phyloP scores from a whole-genome alignment of 2,888 invertebrate species.

The Trypoxylon attenuatum region DNA sequence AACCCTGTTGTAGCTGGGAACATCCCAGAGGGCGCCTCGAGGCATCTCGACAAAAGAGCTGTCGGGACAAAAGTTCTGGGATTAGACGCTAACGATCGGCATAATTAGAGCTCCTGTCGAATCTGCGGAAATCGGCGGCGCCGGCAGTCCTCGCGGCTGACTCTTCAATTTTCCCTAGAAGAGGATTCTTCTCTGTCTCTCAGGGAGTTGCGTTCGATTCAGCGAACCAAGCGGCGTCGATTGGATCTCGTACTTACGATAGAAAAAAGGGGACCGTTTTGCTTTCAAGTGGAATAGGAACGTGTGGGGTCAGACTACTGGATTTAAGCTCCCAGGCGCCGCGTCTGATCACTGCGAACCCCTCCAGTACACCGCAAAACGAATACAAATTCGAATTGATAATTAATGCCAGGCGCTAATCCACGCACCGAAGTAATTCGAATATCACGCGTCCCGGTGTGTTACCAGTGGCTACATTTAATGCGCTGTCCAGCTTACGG shows the following conservation, averaged over 20 bases:
- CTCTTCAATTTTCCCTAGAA: slow-evolving; percentile 44
- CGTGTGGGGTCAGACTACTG: not conserved
- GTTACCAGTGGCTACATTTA: slow-evolving; percentile 13
- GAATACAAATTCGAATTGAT: slow-evolving; percentile 29
- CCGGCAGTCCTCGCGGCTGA: slow-evolving; percentile 25
- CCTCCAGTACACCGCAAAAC: not conserved
- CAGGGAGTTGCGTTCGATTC: slow-evolving; percentile 11
- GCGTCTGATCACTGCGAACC: not conserved
- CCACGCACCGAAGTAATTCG: slow-evolving; percentile 35
- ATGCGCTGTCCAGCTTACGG: slow-evolving; percentile 6
- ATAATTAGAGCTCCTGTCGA: slow-evolving; percentile 46
- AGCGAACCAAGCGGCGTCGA: slow-evolving; percentile 11
- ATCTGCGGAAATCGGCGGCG: slow-evolving; percentile 8
- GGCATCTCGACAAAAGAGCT: too few species aligned
- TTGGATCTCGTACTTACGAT: slow-evolving; percentile 26
- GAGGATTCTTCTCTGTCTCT: slow-evolving; percentile 6
- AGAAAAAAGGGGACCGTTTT: not conserved
- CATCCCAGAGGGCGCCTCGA: too few species aligned
- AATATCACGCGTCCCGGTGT: slow-evolving; percentile 18
- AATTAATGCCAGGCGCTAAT: slow-evolving; percentile 35
- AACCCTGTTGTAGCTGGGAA: too few species aligned
- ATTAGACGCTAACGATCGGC: slow-evolving; percentile 43
- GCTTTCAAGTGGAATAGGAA: too few species aligned
- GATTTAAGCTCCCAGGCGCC: not conserved
- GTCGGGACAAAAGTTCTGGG: slow-evolving; percentile 27